These are phyloP conservation scores for Campylomormyrus numenius DNA, from an alignment of 2,113 vertebrate species.

Conservation along the genomic window DNA sequence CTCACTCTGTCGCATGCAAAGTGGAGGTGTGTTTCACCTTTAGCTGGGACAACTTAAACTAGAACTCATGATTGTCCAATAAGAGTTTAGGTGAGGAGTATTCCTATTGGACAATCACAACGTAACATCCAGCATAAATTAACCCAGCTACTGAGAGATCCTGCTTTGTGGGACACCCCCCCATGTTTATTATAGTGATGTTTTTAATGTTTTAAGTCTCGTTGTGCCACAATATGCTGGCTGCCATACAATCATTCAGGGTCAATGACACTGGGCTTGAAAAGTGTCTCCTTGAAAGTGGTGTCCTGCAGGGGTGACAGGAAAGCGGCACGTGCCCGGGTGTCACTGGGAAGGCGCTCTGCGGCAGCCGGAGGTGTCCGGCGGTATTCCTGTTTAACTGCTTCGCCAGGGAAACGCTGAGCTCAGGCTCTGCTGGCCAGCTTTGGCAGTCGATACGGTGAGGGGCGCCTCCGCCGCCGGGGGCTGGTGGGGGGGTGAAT, in stretches of 20 bases:
- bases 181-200: not conserved
- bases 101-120: not conserved
- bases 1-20: not conserved
- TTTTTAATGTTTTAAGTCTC: not conserved
- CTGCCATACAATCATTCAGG: not conserved
- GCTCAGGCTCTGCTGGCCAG: not conserved
- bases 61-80: not conserved
- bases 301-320: not conserved
- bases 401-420: not conserved
- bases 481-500: constrained; percentile 42
- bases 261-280: not conserved
- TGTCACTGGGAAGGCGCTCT: not conserved
- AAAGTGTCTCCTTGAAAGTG: not conserved
- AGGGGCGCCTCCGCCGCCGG: not conserved
- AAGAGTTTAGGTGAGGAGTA: not conserved
- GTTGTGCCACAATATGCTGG: not conserved
- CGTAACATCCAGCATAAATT: not conserved
- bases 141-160: not conserved
- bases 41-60: not conserved
- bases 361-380: not conserved
- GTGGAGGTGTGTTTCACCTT: not conserved
- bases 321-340: not conserved
- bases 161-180: not conserved
- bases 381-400: not conserved
- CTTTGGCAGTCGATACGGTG: not conserved